Percentiles rank a stretch among this genome's conserved stretches.
Evolutionary conservation across 2,113 vertebrate genomes (phyloP).

Genomic region (Morone saxatilis): DNA sequence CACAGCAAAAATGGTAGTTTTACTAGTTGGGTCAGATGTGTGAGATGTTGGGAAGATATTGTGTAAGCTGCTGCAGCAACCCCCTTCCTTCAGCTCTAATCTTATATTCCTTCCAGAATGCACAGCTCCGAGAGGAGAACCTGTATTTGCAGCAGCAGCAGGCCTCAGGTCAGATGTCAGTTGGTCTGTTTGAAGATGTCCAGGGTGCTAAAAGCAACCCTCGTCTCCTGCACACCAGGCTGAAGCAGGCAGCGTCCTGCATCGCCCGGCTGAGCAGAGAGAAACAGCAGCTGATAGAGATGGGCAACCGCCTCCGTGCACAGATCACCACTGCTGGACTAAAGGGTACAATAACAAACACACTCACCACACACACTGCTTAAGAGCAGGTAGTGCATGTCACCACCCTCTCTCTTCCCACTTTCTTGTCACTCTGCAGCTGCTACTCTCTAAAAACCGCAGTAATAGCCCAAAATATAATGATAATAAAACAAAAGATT

Average conservation of each 20-base stretch:
- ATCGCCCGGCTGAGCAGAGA: constrained; percentile 86
- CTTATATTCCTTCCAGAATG: constrained; percentile 68
- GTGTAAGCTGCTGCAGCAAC: neutral
- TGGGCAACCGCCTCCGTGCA: constrained; percentile 89
- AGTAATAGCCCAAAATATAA: too few species aligned
- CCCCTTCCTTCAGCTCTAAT: neutral
- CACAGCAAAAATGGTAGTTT: neutral
- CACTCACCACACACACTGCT: neutral
- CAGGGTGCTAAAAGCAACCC: neutral
- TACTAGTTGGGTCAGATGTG: neutral
- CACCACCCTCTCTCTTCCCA: too few species aligned
- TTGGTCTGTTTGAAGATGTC: neutral
- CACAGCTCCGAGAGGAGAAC: constrained; percentile 65
- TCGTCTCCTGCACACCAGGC: constrained; percentile 75
- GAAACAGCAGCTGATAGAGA: constrained; percentile 90
- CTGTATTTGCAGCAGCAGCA: constrained; percentile 62
- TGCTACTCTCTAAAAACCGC: too few species aligned
- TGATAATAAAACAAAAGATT: neutral
- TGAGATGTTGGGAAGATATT: neutral
- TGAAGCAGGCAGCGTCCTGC: constrained; percentile 85
- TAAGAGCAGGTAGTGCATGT: neutral
- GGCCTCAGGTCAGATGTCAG: constrained; percentile 11
- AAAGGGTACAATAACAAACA: constrained; percentile 74
- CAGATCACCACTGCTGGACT: constrained; percentile 71
- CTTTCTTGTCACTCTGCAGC: too few species aligned